Evolutionary conservation across 2,797 vertebrate species (phyloP), one percentile per base, ranked within the genome.

Genomic region (Calcarius lapponicus): DNA sequence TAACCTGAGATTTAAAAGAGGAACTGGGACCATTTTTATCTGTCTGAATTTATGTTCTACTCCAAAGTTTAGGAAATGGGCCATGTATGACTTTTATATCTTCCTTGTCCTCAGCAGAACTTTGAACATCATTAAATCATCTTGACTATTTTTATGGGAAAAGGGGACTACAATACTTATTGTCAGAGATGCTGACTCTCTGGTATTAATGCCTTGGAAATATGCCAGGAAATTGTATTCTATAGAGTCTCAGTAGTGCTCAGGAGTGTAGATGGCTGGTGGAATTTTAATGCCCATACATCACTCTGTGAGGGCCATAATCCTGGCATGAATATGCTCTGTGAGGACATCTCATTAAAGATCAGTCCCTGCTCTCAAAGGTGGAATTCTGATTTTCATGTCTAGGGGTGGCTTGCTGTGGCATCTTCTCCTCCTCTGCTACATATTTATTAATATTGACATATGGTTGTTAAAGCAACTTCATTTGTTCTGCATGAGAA

Each of bases 81-180:
- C 64, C 47, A 31, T 32, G 31, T 43, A 80, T 45, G 60, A 80
- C 81, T 94, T 94, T 71, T 81, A 67, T 60, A 22, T 66, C 54
- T 80, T 90, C 69, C 45, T 58, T 73, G 78, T 65, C 78, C 71
- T 92, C 79, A 13, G 4, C 1, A 8, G 74, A 91, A 91, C 67
- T 92, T 82, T 43, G 64, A 93, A 74, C 16, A 36, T 15, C 34
- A 8, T 73, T 95, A 92, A 93, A 96, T 82, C 36, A 91, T 54
- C 67, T 61, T 74, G 67, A 66, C 40, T 65, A 20, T 24, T 94
- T 94, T 91, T 70, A 92, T 31, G 43, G 43, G 64, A 80, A 87
- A 76, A 86, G 51, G 56, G 42, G 45, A 47, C 67, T 40, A 84
- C 34, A 67, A 67, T 54, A 60, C 61, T 71, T 90, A 64, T 88